Conservation (phyloP, 2,888 invertebrate species). For the Trichogramma evanescens region DNA sequence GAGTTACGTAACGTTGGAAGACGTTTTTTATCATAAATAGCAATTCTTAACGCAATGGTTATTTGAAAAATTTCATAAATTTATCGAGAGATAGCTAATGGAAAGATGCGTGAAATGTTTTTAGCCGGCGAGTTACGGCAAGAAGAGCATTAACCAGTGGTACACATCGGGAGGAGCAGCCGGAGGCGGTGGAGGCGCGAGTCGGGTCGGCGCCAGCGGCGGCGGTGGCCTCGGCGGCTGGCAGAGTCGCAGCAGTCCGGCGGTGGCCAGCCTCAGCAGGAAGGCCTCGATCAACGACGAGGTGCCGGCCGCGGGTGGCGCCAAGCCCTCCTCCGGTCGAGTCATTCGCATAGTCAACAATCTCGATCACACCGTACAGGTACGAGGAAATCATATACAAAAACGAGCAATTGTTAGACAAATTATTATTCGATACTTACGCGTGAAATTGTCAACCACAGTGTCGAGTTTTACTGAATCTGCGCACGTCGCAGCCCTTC, state of each 20-base stretch:
- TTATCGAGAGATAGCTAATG: not conserved
- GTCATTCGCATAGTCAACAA: conserved; percentile 92
- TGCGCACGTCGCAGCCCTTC: conserved; percentile 87
- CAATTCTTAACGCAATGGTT: too few species aligned
- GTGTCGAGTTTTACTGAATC: conserved; percentile 85
- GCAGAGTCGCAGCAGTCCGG: conserved; percentile 57
- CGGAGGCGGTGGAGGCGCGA: conserved; percentile 46
- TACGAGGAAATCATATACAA: too few species aligned
- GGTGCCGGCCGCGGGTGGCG: conserved; percentile 63
- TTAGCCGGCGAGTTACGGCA: conserved; percentile 83
- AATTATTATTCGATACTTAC: not conserved
- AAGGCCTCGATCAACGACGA: conserved; percentile 80
- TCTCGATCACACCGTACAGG: conserved; percentile 82
- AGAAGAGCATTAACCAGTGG: conserved; percentile 88
- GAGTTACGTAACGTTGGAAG: too few species aligned
- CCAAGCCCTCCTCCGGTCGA: conserved; percentile 73
- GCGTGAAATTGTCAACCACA: conserved; percentile 39
- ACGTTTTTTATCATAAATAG: too few species aligned
- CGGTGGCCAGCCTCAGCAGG: conserved; percentile 59
- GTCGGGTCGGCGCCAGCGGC: conserved; percentile 35
- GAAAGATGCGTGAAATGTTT: conserved; percentile 24
- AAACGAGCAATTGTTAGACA: too few species aligned
- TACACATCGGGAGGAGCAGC: conserved; percentile 53
- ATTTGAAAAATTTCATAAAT: too few species aligned
- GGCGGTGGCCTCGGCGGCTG: conserved; percentile 38